Percentiles rank a stretch among this genome's conserved stretches.
Evolutionary conservation across 2,797 vertebrate genomes (phyloP).

Genomic region (Cynopterus sphinx): DNA sequence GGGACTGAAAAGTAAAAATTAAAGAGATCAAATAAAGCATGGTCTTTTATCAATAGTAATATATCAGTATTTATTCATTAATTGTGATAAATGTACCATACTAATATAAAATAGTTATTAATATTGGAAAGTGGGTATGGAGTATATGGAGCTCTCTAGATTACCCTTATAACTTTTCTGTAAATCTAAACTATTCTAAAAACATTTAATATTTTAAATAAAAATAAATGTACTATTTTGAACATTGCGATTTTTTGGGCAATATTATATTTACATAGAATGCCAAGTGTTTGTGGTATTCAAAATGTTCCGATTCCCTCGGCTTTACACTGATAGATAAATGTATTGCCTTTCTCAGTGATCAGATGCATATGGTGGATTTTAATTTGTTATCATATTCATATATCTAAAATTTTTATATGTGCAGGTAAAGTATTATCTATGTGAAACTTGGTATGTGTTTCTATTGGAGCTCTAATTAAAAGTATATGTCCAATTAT

Average conservation of each 20-base stretch:
- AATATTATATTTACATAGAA: not conserved
- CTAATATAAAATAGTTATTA: not conserved
- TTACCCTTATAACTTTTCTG: not conserved
- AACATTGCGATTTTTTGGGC: not conserved
- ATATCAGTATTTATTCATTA: not conserved
- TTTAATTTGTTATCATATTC: not conserved
- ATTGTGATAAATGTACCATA: not conserved
- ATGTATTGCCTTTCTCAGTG: not conserved
- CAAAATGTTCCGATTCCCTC: not conserved
- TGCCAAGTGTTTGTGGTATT: not conserved
- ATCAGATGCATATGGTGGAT: not conserved
- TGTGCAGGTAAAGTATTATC: not conserved
- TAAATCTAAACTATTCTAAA: not conserved
- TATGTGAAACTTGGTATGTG: not conserved
- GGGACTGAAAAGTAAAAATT: not conserved
- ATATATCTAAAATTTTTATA: not conserved
- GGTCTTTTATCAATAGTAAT: not conserved
- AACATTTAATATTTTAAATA: too few relatives aligned
- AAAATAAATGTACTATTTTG: not conserved
- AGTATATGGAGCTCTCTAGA: not conserved
- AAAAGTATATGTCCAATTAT: not conserved
- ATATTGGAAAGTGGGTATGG: not conserved
- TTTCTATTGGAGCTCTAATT: not conserved
- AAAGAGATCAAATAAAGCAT: not conserved
- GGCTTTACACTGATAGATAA: not conserved